phyloP scores from a whole-genome alignment of 2,888 invertebrate species.

The Parnassius mnemosyne region DNA sequence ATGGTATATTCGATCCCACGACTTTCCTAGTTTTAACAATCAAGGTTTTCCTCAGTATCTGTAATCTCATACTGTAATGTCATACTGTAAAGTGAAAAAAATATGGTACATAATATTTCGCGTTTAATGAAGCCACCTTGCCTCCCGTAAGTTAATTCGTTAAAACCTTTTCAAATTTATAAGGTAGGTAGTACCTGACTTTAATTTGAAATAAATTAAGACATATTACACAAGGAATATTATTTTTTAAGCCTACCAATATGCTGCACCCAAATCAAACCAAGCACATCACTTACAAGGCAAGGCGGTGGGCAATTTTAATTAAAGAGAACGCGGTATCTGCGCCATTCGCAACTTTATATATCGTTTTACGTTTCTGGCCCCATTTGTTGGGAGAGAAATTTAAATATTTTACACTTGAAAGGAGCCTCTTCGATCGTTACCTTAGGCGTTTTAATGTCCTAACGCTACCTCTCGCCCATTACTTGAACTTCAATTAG shows the following conservation, averaged over 20 bases:
- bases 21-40: no score
- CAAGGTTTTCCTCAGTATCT: no score
- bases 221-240: constrained; percentile 21
- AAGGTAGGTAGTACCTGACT: constrained; percentile 1
- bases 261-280: constrained; percentile 36
- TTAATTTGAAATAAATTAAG: constrained; percentile 20
- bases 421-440: constrained; percentile 60
- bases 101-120: no score
- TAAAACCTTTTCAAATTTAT: neutral
- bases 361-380: constrained; percentile 38
- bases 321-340: constrained; percentile 51
- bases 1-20: no score
- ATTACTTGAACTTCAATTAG: constrained; percentile 74
- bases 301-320: constrained; percentile 47
- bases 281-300: constrained; percentile 37
- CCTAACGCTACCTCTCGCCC: constrained; percentile 42
- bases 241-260: constrained; percentile 27
- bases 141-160: no score
- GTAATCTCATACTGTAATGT: no score
- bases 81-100: no score
- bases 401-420: constrained; percentile 74
- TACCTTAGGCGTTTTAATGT: constrained; percentile 70
- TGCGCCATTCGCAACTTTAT: constrained; percentile 38
- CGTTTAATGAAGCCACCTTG: no score
- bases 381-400: constrained; percentile 58